Evolutionary conservation across 2,888 invertebrate genomes (phyloP), one percentile per base, ranked within the genome.

Genomic region (Priocnemis perturbator): DNA sequence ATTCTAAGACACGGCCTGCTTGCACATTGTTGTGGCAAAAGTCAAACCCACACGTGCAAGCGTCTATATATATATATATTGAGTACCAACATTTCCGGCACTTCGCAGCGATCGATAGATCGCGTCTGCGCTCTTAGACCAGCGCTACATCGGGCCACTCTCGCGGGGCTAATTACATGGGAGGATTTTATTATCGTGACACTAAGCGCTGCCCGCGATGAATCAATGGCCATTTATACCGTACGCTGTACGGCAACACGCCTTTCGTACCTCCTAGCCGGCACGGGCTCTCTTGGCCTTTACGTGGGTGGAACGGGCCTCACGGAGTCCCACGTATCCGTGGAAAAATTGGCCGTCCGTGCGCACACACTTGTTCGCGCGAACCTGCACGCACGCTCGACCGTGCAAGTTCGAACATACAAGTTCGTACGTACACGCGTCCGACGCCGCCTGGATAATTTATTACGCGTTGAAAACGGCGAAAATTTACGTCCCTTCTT

Each of bases 401-500:
- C 14, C 37, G 37, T 37, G 11, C 37, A 11, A 37, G 37, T 26
- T 26, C 26, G 26, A 26, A 26, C 26, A 5, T 2, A 26, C 26
- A 26, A 2, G 26, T 5, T 26, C 3, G 20, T 9, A 52, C 15
- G 23, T 53, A 7, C 21, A 15, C 53, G 53, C 50, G 53, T 3
- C 21, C 53, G 20, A 0, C 15, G 20, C 11, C 21, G 21, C 53
- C 3, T 11, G 17, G 50, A 53, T 53, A 53, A 53, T 53, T 53
- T 53, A 53, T 53, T 14, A 53, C 53, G 50, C 50, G 53, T 44
- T 23, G 52, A 60, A 72, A 76, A 59, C 50, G 59, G 53, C 59
- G 70, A 71, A 76, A 72, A 78, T 72, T 76, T 74, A 71, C 70
- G 69, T 69, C 59, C 20, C 53, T 50, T 50, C 50, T n/a, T 50